Evolutionary conservation across 2,888 invertebrate genomes (phyloP), one percentile per base, ranked within the genome.

Genomic region (Metalampra italica): DNA sequence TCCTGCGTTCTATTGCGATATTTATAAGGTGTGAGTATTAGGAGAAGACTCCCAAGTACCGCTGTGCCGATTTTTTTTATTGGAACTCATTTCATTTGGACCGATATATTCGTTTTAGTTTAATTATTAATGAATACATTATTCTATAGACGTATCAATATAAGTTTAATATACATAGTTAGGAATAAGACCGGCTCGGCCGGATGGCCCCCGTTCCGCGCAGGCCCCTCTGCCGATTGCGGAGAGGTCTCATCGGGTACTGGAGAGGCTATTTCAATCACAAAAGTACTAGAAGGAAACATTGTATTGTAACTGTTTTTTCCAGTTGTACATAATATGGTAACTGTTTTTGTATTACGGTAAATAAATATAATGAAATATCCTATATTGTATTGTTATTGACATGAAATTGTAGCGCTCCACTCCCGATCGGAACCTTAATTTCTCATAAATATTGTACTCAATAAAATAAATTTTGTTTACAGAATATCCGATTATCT

Each of bases 231-330:
- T 91, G 92, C 90, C 90, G 84, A 90, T 88, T 79, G 82, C 90
- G 91, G 88, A 93, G 92, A 91, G 92, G 92, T 92, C 92, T 93
- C 91, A 92, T 94, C 91, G 94, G 94, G 89, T 92, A 92, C 91
- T 94, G 94, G 94, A 94, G 92, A 91, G 94, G 94, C 90, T 94
- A 92, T 92, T 94, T 93, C 91, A 94, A 93, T 92, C 92, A 92
- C 90, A 94, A 93, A 91, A 92, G 92, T 87, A 91, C 92, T 90
- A 92, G 93, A 90, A 92, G 94, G 90, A 91, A 91, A 91, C 76
- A 77, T 90, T 84, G 83, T 85, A 87, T 85, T 87, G 82, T 82
- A 88, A 80, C 91, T 78, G 66, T 80, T 71, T 64, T 75, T 86
- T 88, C 84, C 84, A 85, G 77, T 83, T 89, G 88, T 89, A 89